Percentiles rank a stretch among this genome's conserved stretches.
phyloP scores from a whole-genome alignment of 2,888 invertebrate species.

The Nemapogon koenigi region DNA sequence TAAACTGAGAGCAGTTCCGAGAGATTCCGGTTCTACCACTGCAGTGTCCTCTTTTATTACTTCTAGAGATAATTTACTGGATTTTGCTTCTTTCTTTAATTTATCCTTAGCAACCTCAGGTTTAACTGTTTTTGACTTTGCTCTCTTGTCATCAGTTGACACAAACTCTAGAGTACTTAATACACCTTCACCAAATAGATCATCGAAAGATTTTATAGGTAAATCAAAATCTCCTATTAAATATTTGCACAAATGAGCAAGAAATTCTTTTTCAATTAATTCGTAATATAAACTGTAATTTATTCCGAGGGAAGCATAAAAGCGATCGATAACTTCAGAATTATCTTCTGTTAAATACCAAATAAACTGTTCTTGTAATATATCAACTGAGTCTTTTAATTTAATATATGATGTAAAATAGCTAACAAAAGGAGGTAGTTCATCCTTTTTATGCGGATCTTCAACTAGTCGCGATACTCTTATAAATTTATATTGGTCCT shows the following conservation, averaged over 20 bases:
- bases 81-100: constrained; percentile 35
- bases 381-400: constrained; percentile 44
- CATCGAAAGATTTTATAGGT: constrained; percentile 33
- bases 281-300: constrained; percentile 67
- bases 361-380: constrained; percentile 41
- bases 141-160: constrained; percentile 35
- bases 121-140: constrained; percentile 41
- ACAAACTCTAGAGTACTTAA: constrained; percentile 35
- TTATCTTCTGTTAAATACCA: constrained; percentile 48
- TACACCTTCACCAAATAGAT: constrained; percentile 46
- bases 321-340: constrained; percentile 59
- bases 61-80: constrained; percentile 30
- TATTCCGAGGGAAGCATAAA: constrained; percentile 64
- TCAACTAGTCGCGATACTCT: constrained; percentile 57
- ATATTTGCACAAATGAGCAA: constrained; percentile 55
- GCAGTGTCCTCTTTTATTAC: constrained; percentile 29
- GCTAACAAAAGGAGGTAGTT: constrained; percentile 46
- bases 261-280: constrained; percentile 54
- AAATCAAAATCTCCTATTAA: constrained; percentile 44
- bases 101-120: constrained; percentile 30
- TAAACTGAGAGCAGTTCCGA: constrained; percentile 20
- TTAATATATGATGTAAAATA: constrained; percentile 66
- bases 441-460: constrained; percentile 47
- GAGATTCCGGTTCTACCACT: constrained; percentile 19
- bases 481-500: constrained; percentile 35